Evolutionary conservation across 2,797 vertebrate genomes (phyloP), one percentile per base, ranked within the genome.

Genomic region (Sphenodon punctatus): DNA sequence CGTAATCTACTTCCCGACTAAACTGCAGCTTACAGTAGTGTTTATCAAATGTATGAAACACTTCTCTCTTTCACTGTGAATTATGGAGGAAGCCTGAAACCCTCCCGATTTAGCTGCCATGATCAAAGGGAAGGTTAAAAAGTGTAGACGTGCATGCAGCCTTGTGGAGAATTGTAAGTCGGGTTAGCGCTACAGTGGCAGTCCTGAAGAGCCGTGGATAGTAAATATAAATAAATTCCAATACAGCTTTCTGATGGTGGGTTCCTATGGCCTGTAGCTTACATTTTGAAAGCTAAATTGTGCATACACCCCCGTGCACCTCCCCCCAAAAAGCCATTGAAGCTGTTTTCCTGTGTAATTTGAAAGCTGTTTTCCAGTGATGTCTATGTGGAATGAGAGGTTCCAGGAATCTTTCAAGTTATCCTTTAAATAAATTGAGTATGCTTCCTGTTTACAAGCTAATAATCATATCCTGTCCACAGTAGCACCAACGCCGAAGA

Each of bases 111-210:
- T 66, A 61, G 76, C 76, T 63, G 39, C 69, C 19, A 20, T 46
- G 76, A 68, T 85, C 61, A 65, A 75, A 87, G 51, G 20, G 3
- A 0, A 56, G 27, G 56, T 49, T 4, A 4, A 63, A 65, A 20
- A 53, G 66, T 66, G 51, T 41, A 68, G 30, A 9, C 6, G 16
- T 55, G 23, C 30, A 34, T 8, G 49, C 68, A 42, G 76, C 22
- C 34, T 9, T n/a, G 34, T n/a, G 19, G 53, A 30, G 68, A 75
- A 34, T 63, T 34, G 1, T 7, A 63, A n/a, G 66, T 58, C 61
- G 30, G 58, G 14, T 36, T 2, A 0, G 20, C 4, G 7, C 27
- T 20, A 19, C 1, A 0, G 4, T 1, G 38, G 38, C 8, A 4
- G 5, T 72, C 75, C 39, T 67, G 32, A 46, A 32, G 69, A 67